Evolutionary conservation across 2,113 vertebrate genomes (phyloP), one percentile per base, ranked within the genome.

Genomic region (Petrocephalus microphthalmus): DNA sequence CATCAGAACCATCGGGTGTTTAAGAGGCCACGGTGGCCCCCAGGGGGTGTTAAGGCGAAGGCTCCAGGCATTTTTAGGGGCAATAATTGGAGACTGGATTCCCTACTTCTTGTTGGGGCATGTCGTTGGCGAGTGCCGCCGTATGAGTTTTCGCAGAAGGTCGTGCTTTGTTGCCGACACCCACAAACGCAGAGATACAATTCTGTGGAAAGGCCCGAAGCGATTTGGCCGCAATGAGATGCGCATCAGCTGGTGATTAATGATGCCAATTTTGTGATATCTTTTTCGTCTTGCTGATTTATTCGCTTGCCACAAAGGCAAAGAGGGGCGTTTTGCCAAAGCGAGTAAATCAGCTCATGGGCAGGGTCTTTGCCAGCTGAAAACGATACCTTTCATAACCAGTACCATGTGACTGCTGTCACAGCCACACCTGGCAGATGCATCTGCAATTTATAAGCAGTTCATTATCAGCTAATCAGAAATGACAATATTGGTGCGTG

Each of bases 61-160:
- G 91, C 91, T 92, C 93, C 88, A 91, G 93, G 93, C 92, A 91
- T 94, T 93, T 94, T 94, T 93, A 91, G 51, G 88, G 90, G 94
- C 93, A 89, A 94, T 94, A 95, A 94, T 94, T 95, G 94, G 94
- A 93, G 93, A 95, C 92, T 90, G 91, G 93, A 89, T 89, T 37
- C 29, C 11, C 15, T 2, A 37, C 67, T 37, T 37, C 22, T 64
- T 25, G 13, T 74, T 13, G 0, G 0, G 29, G 13, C 13, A 1
- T 0, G 29, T 19, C 67, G 15, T 7, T 33, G 67, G 29, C 3
- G 1, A 74, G 67, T 2, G 13, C 5, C 2, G 4, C 33, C 13
- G 22, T 64, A 22, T 25, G 22, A 25, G 3, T 64, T 7, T 2
- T 25, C 7, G n/a, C 1, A 2, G n/a, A 60, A 8, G 20, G 56